Evolutionary conservation across 2,113 vertebrate species (phyloP), one percentile per base, ranked within the genome.

Genomic region (Antennarius striatus): DNA sequence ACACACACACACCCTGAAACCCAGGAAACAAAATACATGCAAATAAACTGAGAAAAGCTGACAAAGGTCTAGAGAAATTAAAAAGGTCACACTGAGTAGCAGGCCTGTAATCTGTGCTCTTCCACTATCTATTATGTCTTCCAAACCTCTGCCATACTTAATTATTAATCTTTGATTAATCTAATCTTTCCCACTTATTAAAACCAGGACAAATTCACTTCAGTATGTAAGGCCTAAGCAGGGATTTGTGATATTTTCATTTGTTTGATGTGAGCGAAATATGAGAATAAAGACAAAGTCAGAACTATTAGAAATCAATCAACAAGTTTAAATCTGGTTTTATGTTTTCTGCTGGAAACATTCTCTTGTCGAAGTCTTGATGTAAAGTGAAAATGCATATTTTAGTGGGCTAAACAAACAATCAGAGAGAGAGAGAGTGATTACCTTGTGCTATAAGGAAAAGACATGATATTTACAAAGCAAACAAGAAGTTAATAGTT

Each of bases 1-100:
- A 68, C 68, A 64, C 56, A 40, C 22, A 65, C 73, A 79, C 67
- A 62, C 73, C 62, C 81, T 30, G 64, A 87, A 91, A 82, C 85
- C 84, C 62, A 68, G 83, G 82, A 90, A 89, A 91, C 80, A 79
- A 84, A 90, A 88, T 70, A 79, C 59, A 89, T 39, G 8, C 50
- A 88, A 84, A 86, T 76, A 86, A 81, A 86, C 11, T 22, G 5
- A 63, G 50, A 55, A 79, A 75, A 73, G 51, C 56, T 54, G 72
- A 88, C 68, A 69, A 70, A 71, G 6, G 32, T 32, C 28, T 49
- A 10, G 39, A 52, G 60, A 42, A 77, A 64, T 56, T n/a, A 16
- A 75, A 22, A 64, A 75, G 30, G 40, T 63, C 12, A 71, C 14
- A 29, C 0, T 13, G 14, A 45, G 6, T 6, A 66, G 63, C n/a